Percentiles rank a stretch among this genome's conserved stretches.
phyloP scores from a whole-genome alignment of 2,797 vertebrate species.

The Babyrousa celebensis region DNA sequence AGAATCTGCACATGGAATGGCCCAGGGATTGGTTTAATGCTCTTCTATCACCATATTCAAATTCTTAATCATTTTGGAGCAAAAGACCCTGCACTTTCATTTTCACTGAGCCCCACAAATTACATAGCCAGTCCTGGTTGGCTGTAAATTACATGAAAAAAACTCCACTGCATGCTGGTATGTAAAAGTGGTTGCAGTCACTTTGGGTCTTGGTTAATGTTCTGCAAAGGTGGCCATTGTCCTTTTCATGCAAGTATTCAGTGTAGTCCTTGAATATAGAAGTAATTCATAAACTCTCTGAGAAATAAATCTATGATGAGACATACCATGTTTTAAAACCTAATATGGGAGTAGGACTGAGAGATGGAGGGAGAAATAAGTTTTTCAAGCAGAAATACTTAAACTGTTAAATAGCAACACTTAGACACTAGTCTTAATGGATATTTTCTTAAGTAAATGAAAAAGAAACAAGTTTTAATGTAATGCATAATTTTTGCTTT shows the following conservation, averaged over 20 bases:
- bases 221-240: background rate
- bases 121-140: background rate
- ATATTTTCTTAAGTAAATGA: constrained; percentile 21
- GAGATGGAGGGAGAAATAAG: background rate
- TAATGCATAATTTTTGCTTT: background rate
- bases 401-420: background rate
- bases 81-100: background rate
- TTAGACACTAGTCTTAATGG: background rate
- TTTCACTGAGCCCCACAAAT: background rate
- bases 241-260: background rate
- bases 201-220: background rate
- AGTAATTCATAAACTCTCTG: background rate
- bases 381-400: constrained; percentile 21
- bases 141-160: background rate
- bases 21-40: background rate
- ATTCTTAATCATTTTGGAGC: constrained; percentile 1
- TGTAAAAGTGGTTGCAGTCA: background rate
- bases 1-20: background rate
- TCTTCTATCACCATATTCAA: background rate
- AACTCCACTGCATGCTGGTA: background rate
- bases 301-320: constrained; percentile 33
- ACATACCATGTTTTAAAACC: background rate
- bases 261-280: constrained; percentile 29
- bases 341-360: background rate
- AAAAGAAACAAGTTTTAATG: constrained; percentile 31